phyloP scores from a whole-genome alignment of 2,888 invertebrate genomes.

The Empis stercorea region DNA sequence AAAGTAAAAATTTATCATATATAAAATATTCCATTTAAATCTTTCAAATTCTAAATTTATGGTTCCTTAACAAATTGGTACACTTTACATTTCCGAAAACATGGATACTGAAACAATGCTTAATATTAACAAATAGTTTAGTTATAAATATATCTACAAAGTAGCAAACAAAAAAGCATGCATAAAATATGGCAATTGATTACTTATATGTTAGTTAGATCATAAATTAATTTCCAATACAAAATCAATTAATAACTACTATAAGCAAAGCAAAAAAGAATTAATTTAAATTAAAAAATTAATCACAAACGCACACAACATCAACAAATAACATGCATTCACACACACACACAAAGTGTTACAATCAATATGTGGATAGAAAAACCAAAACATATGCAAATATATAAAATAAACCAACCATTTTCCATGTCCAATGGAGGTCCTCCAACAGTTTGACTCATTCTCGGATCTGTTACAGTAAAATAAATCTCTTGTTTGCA shows the following conservation, averaged over 20 bases:
- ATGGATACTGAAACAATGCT: too few relatives aligned
- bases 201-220: too few relatives aligned
- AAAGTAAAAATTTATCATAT: too few relatives aligned
- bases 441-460: constrained; percentile 56
- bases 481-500: constrained; percentile 87
- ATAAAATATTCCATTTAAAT: too few relatives aligned
- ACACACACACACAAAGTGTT: neutral
- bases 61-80: too few relatives aligned
- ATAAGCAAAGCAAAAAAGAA: constrained; percentile 1
- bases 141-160: too few relatives aligned
- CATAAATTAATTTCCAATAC: too few relatives aligned
- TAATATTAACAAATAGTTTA: too few relatives aligned
- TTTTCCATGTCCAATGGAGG: constrained; percentile 84
- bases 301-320: constrained; percentile 5
- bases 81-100: too few relatives aligned
- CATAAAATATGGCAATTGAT: too few relatives aligned
- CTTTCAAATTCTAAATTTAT: too few relatives aligned
- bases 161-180: too few relatives aligned
- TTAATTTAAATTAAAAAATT: constrained; percentile 1
- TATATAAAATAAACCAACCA: constrained; percentile 44
- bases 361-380: neutral
- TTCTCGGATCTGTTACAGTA: constrained; percentile 67
- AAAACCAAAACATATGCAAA: constrained; percentile 3
- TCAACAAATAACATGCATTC: neutral
- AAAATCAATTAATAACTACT: neutral